These are phyloP conservation scores for Melitaea cinxia DNA, from an alignment of 1,140 invertebrate species.

Conservation along the genomic window DNA sequence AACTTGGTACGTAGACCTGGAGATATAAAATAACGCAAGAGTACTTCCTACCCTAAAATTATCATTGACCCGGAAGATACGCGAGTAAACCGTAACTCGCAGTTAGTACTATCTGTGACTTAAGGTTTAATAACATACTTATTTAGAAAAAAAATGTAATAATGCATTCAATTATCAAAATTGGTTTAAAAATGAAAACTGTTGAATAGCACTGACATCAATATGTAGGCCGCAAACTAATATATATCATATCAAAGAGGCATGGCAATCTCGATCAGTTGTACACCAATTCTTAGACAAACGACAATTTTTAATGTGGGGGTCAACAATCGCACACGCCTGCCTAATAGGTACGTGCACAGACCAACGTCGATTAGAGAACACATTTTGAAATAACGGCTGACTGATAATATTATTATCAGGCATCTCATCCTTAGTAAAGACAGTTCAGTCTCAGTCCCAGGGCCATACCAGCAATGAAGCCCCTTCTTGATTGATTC, in stretches of 20 bases:
- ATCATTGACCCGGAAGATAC: too few relatives aligned
- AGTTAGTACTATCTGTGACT: too few relatives aligned
- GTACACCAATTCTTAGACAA: slow-evolving; percentile 67
- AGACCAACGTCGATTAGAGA: slow-evolving; percentile 31
- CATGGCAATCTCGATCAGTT: slow-evolving; percentile 58
- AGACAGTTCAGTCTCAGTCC: too few relatives aligned
- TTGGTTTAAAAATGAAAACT: background rate
- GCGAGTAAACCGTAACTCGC: too few relatives aligned
- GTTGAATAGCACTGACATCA: slow-evolving; percentile 53
- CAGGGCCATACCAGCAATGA: too few relatives aligned
- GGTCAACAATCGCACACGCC: slow-evolving; percentile 67
- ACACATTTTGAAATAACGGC: background rate
- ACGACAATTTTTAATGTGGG: slow-evolving; percentile 73
- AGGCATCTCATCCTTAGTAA: too few relatives aligned
- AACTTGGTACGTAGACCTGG: too few relatives aligned
- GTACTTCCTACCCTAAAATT: too few relatives aligned
- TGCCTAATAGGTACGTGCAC: slow-evolving; percentile 46
- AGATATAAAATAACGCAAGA: too few relatives aligned
- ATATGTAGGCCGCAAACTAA: slow-evolving; percentile 73
- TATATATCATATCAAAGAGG: slow-evolving; percentile 52
- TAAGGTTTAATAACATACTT: background rate
- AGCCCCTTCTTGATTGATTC: too few relatives aligned
- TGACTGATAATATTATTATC: background rate
- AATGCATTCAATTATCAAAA: background rate
- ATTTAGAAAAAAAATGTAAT: background rate